These are phyloP conservation scores for Pollicipes pollicipes DNA, from an alignment of 1,140 invertebrate genomes.

Conservation along the genomic window DNA sequence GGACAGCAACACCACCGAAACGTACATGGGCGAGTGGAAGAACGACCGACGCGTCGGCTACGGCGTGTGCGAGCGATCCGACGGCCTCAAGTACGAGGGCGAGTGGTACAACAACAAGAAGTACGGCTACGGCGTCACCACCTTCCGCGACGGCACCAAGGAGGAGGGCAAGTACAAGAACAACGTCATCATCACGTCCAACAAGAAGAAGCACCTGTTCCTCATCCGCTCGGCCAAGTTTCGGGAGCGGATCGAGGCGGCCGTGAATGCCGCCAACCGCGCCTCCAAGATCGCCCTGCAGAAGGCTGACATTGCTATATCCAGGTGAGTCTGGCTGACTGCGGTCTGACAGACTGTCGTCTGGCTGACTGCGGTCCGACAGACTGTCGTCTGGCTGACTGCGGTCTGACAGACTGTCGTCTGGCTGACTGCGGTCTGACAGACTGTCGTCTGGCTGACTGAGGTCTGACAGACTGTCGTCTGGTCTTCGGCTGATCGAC, in stretches of 20 bases:
- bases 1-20: conserved; percentile 90
- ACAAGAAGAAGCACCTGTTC: conserved; percentile 94
- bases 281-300: conserved; percentile 95
- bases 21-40: conserved; percentile 99
- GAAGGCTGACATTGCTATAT: conserved; percentile 96
- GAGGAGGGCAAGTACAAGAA: conserved; percentile 99
- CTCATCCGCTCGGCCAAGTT: conserved; percentile 92
- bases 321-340: conserved; percentile 54
- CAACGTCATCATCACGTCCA: conserved; percentile 90
- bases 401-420: no score
- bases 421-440: no score
- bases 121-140: conserved; percentile 98
- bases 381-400: no score
- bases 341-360: no score
- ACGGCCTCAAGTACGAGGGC: conserved; percentile 93
- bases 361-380: no score
- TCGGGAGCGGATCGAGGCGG: conserved; percentile 86
- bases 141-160: conserved; percentile 79
- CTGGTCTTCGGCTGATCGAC: no score
- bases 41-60: conserved; percentile 98
- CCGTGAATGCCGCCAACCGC: conserved; percentile 78
- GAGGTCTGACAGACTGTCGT: no score
- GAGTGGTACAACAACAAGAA: conserved; percentile 99
- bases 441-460: no score
- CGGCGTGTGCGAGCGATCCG: conserved; percentile 90